Conservation (phyloP, 2,113 vertebrate species). For the Xenus cinereus region DNA sequence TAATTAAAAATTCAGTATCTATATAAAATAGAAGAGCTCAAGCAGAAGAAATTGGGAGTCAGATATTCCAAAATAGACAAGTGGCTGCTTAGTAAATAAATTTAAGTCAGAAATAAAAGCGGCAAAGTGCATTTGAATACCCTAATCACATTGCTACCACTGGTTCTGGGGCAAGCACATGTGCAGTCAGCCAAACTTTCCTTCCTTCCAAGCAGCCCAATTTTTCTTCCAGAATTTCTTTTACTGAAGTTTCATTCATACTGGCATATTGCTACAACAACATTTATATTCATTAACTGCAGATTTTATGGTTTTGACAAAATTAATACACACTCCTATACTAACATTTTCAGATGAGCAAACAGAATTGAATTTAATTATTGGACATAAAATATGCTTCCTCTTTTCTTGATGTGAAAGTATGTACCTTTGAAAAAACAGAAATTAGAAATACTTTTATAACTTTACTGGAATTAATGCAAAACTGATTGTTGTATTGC, state of each 20-base stretch:
- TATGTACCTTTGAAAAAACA: background rate
- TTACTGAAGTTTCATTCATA: background rate
- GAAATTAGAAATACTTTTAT: background rate
- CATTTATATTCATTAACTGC: background rate
- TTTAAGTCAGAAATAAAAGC: background rate
- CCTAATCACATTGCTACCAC: background rate
- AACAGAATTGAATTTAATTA: background rate
- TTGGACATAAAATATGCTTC: background rate
- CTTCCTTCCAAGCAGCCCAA: background rate
- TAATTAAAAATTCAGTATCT: background rate
- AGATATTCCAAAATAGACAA: background rate
- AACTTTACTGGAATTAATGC: background rate
- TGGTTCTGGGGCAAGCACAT: background rate
- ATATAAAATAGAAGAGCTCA: background rate
- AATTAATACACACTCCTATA: background rate
- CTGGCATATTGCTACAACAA: background rate
- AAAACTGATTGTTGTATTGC: background rate
- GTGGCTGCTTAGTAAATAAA: background rate
- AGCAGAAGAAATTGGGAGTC: background rate
- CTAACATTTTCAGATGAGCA: background rate
- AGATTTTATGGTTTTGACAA: background rate
- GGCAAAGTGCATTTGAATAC: background rate
- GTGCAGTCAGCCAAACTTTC: background rate
- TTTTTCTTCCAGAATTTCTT: background rate
- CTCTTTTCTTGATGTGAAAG: background rate